Conservation (phyloP, 2,888 invertebrate species). For the Synergus gifuensis region DNA sequence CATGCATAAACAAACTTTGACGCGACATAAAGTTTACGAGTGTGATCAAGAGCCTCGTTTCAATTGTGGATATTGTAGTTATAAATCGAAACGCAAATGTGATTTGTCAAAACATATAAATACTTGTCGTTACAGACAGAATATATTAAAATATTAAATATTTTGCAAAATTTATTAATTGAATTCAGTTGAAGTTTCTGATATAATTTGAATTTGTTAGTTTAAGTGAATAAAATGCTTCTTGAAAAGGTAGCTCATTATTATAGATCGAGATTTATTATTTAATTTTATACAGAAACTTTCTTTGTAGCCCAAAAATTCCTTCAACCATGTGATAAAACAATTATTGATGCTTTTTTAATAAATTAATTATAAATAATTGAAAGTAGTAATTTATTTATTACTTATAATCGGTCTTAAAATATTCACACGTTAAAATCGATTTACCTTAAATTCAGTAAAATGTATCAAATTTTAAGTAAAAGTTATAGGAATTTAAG, state of each 20-base stretch:
- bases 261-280: background rate
- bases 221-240: background rate
- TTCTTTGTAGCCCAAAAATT: background rate
- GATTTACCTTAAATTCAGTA: no score
- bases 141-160: no score
- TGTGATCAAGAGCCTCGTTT: background rate
- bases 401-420: background rate
- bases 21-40: background rate
- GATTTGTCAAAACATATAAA: background rate
- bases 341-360: background rate
- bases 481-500: no score
- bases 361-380: background rate
- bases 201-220: no score
- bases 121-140: background rate
- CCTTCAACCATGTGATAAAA: background rate
- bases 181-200: background rate
- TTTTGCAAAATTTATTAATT: no score
- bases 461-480: no score
- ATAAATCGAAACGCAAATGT: background rate
- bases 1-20: background rate
- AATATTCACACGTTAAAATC: no score
- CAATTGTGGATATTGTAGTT: background rate
- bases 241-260: background rate
- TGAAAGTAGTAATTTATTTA: background rate
- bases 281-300: background rate